A percentile compares a stretch with the other conserved stretches of the same genome.
These are phyloP conservation scores for Hydroisotoma schaefferi DNA, from an alignment of 2,888 invertebrate genomes.

Conservation along the genomic window DNA sequence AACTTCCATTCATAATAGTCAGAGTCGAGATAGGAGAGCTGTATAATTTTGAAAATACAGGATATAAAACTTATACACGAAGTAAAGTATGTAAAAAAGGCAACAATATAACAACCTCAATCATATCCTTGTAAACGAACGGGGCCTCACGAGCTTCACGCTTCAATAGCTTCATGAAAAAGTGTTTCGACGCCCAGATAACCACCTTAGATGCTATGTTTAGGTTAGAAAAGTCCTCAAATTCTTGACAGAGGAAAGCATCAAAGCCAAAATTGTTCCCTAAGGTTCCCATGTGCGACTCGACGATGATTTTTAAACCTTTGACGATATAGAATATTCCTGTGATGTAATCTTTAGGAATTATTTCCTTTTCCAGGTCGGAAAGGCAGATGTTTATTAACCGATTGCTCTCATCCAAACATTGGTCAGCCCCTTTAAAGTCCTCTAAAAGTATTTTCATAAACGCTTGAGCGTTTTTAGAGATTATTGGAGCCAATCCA, in stretches of 20 bases:
- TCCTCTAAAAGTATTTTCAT: slow-evolving; percentile 15
- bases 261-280: slow-evolving; percentile 1
- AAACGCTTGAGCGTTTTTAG: slow-evolving; percentile 19
- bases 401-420: slow-evolving; percentile 12
- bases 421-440: slow-evolving; percentile 11
- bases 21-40: slow-evolving; percentile 24
- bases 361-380: background rate
- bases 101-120: slow-evolving; percentile 1
- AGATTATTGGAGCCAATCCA: slow-evolving; percentile 18
- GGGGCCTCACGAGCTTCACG: background rate
- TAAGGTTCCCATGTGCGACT: slow-evolving; percentile 6
- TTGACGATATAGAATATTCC: slow-evolving; percentile 25
- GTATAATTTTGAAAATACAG: background rate
- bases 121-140: slow-evolving; percentile 8
- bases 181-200: slow-evolving; percentile 21
- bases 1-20: slow-evolving; percentile 26
- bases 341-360: slow-evolving; percentile 11
- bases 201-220: slow-evolving; percentile 13
- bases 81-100: too few relatives aligned
- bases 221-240: slow-evolving; percentile 13
- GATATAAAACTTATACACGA: too few relatives aligned
- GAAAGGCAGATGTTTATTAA: slow-evolving; percentile 12
- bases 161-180: slow-evolving; percentile 14
- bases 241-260: slow-evolving; percentile 1
- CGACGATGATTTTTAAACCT: slow-evolving; percentile 19